These are phyloP conservation scores for Urocolius indicus DNA, from an alignment of 2,113 vertebrate species.

Conservation along the genomic window DNA sequence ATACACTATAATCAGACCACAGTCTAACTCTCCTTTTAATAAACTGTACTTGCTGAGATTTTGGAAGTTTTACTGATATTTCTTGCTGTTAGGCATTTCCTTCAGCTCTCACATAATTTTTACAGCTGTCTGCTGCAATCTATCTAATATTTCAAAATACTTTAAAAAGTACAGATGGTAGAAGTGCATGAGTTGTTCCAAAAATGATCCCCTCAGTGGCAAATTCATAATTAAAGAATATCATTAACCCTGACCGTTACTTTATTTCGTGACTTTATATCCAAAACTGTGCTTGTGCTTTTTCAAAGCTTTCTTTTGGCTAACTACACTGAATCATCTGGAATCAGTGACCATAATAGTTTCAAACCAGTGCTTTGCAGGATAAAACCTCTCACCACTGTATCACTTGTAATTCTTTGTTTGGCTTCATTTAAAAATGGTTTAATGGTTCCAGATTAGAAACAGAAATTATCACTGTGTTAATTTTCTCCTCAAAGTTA, in stretches of 20 bases:
- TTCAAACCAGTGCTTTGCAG: background rate
- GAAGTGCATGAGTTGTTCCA: background rate
- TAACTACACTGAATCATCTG: background rate
- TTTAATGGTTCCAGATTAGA: background rate
- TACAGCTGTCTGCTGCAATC: background rate
- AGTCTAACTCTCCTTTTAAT: background rate
- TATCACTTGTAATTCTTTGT: background rate
- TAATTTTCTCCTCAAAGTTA: background rate
- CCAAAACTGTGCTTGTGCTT: background rate
- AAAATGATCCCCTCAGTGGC: background rate
- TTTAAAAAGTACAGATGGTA: background rate
- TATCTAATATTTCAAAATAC: background rate
- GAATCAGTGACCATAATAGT: background rate
- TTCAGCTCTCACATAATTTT: background rate
- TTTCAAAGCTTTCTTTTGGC: background rate
- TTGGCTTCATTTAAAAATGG: background rate
- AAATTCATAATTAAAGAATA: background rate
- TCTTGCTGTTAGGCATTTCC: background rate
- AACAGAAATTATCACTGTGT: background rate
- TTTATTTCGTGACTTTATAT: background rate
- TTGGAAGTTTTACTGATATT: background rate
- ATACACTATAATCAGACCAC: background rate
- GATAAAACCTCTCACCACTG: background rate
- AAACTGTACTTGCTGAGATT: background rate
- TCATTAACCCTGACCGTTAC: background rate